phyloP scores from a whole-genome alignment of 2,113 vertebrate genomes.

The Talpa occidentalis region DNA sequence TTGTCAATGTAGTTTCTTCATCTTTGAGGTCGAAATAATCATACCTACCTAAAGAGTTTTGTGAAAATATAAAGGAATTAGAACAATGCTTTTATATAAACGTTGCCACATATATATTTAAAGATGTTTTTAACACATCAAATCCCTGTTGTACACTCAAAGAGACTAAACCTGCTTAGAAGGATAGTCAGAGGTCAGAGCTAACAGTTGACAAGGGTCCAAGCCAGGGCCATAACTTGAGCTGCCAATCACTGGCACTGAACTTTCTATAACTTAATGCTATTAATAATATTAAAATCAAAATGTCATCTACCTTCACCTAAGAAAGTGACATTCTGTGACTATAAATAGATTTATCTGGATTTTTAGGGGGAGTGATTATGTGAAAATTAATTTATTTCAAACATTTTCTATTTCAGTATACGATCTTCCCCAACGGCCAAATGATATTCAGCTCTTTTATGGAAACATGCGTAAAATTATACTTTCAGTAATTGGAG shows the following conservation, averaged over 20 bases:
- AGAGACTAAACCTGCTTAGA: not conserved
- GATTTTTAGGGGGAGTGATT: not conserved
- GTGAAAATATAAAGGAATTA: conserved; percentile 4
- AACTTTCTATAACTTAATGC: not conserved
- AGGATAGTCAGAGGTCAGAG: not conserved
- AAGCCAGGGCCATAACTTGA: not conserved
- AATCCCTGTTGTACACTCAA: not conserved
- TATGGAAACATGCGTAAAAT: conserved; percentile 92
- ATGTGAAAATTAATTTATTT: conserved; percentile 32
- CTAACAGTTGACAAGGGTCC: not conserved
- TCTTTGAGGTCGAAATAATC: not conserved
- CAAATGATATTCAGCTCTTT: conserved; percentile 92
- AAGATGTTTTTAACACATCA: not conserved
- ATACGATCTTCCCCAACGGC: conserved; percentile 90
- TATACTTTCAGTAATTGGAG: conserved; percentile 89
- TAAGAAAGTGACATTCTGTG: not conserved
- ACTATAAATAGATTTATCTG: not conserved
- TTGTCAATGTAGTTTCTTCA: not conserved
- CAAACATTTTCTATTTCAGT: conserved; percentile 83
- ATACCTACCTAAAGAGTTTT: not conserved
- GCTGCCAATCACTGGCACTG: not conserved
- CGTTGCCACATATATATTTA: not conserved
- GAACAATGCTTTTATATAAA: not conserved
- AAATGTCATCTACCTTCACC: not conserved
- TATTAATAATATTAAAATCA: not conserved